Base-by-base conservation (phyloP, 2,113 vertebrate genomes). In the Mungos mungo region DNA sequence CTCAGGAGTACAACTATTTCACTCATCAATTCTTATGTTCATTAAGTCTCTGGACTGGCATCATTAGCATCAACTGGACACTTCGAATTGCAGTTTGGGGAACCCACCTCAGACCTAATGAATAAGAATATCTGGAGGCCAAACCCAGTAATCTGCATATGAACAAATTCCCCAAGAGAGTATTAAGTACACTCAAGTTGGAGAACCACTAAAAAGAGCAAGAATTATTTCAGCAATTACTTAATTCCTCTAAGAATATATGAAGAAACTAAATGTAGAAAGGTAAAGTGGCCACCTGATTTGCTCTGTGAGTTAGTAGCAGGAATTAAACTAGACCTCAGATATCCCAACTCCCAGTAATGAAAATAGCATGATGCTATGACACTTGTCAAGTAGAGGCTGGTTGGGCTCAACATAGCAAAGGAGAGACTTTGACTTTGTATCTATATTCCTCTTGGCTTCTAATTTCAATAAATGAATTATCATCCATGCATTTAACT, bases 401-500 rank as follows among this genome's bases (percentile, higher is more conserved):
- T 86, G 63, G 54, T 15, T 68, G 63, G 80, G 41, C 27, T 90
- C 47, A 23, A 25, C 57, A 47, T 13, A 79, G 57, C 45, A 77
- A 95, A 88, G 74, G 63, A 90, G 93, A 84, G 77, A 89, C 41
- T 65, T 63, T 79, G 80, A 90, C n/a, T 93, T 91, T 95, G 57
- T 69, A 74, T 80, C 66, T 81, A 31, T 54, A 92, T 95, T 95
- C 83, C 79, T 93, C 50, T 66, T 92, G 96, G 91, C 47, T 97
- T 97, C 74, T 97, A 90, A 96, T 91, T 93, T 96, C 87, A 96
- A 88, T 96, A 98, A 93, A 89, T 88, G 71, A 88, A 97, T 93
- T 85, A 97, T 95, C 60, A 96, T 25, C 90, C 92, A 86, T 93
- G 88, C 95, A 96, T 96, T 97, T 95, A 97, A 97, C 97, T 97